Percentiles rank a stretch among this genome's conserved stretches.
These are phyloP conservation scores for Eurypyga helias DNA, from an alignment of 2,113 vertebrate species.

Conservation along the genomic window DNA sequence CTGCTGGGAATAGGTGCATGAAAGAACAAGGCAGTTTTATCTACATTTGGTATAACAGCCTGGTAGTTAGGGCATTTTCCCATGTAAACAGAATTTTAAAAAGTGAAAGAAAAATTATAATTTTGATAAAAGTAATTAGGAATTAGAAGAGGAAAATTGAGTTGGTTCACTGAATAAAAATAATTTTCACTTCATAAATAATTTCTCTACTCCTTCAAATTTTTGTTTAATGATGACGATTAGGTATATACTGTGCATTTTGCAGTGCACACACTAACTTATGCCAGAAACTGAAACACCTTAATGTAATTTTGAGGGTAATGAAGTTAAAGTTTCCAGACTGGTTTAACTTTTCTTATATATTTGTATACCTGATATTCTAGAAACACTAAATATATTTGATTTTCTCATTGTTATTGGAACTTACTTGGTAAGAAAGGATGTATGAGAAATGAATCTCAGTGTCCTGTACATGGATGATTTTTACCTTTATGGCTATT, in stretches of 20 bases:
- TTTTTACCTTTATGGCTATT: background rate
- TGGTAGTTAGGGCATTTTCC: background rate
- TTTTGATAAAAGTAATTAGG: background rate
- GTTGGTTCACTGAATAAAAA: background rate
- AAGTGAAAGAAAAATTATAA: background rate
- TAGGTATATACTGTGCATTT: background rate
- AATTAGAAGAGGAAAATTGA: background rate
- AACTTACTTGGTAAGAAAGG: background rate
- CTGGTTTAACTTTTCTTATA: background rate
- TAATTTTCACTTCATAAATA: background rate
- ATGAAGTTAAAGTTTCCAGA: background rate
- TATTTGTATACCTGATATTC: background rate
- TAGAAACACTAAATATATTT: background rate
- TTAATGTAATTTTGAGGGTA: background rate
- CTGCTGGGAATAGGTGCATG: background rate
- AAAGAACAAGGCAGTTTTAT: background rate
- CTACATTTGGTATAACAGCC: background rate
- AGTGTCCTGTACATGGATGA: background rate
- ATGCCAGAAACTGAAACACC: background rate
- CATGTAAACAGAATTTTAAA: background rate
- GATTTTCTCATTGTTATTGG: background rate
- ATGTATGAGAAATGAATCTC: background rate
- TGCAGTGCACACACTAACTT: background rate
- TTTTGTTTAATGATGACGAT: background rate
- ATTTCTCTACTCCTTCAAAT: background rate